Conservation (phyloP, 2,797 vertebrate species). For the Sebastes diploproa region DNA sequence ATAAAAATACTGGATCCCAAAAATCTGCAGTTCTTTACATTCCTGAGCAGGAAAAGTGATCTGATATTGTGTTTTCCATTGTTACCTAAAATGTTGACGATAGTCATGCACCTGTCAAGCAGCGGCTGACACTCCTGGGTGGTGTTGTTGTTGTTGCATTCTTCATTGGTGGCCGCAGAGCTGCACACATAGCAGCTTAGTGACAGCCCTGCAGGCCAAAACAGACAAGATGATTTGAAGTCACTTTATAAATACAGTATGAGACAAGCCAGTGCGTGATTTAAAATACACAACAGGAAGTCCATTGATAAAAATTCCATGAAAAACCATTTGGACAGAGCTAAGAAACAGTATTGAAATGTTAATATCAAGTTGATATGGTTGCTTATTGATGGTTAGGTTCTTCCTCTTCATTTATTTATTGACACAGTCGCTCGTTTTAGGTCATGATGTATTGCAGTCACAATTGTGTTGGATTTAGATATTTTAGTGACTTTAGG, state of each 20-base stretch:
- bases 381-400: not conserved
- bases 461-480: not conserved
- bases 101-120: conserved; percentile 77
- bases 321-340: not conserved
- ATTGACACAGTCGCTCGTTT: not conserved
- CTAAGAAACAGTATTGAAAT: not conserved
- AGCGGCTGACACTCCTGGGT: conserved; percentile 50
- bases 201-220: conserved; percentile 42
- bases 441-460: not conserved
- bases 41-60: not conserved
- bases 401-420: not conserved
- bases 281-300: not conserved
- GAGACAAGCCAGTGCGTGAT: not conserved
- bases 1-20: not conserved
- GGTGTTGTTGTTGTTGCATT: conserved; percentile 70
- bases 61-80: not conserved
- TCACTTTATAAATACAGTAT: not conserved
- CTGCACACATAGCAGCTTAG: conserved; percentile 74
- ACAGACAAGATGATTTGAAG: not conserved
- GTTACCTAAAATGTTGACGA: conserved; percentile 65
- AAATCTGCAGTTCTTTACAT: not conserved
- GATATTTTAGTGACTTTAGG: not conserved
- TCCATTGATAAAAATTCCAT: not conserved
- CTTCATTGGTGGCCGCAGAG: conserved; percentile 49
- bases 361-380: not conserved